These are phyloP conservation scores for Megalops atlanticus DNA, from an alignment of 2,113 vertebrate species.

Conservation along the genomic window DNA sequence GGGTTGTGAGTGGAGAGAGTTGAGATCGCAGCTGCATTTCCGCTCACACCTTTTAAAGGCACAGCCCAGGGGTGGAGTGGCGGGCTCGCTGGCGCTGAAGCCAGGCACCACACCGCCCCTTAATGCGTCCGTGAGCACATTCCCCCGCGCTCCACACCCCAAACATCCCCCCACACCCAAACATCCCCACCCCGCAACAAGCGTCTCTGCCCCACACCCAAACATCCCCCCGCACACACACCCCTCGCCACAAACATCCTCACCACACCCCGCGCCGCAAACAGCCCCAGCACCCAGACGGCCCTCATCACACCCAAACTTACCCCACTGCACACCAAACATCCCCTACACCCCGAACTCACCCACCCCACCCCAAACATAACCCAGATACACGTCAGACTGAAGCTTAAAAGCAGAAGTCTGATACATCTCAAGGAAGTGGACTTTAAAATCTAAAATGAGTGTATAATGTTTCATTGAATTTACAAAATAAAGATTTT, in stretches of 20 bases:
- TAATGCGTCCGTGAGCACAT: too few relatives aligned
- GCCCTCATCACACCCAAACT: too few relatives aligned
- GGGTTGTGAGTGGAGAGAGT: constrained; percentile 62
- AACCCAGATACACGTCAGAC: too few relatives aligned
- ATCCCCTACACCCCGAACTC: neutral
- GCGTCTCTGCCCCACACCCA: constrained; percentile 37
- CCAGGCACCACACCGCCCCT: constrained; percentile 31
- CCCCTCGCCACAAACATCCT: too few relatives aligned
- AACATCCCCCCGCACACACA: constrained; percentile 31
- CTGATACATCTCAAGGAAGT: too few relatives aligned
- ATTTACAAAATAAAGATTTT: too few relatives aligned
- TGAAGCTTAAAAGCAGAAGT: too few relatives aligned
- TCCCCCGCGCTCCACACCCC: constrained; percentile 36
- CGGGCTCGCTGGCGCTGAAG: constrained; percentile 44
- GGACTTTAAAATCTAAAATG: too few relatives aligned
- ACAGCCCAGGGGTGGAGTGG: constrained; percentile 50
- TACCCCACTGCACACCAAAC: too few relatives aligned
- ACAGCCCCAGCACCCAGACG: constrained; percentile 25
- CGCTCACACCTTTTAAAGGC: constrained; percentile 70
- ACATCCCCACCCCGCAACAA: too few relatives aligned
- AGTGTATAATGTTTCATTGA: too few relatives aligned
- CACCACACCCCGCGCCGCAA: constrained; percentile 37
- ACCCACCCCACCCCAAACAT: neutral
- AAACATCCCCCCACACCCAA: constrained; percentile 29
- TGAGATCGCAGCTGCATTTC: constrained; percentile 61